phyloP scores from a whole-genome alignment of 2,888 invertebrate species.

The Dendrolimus pini region DNA sequence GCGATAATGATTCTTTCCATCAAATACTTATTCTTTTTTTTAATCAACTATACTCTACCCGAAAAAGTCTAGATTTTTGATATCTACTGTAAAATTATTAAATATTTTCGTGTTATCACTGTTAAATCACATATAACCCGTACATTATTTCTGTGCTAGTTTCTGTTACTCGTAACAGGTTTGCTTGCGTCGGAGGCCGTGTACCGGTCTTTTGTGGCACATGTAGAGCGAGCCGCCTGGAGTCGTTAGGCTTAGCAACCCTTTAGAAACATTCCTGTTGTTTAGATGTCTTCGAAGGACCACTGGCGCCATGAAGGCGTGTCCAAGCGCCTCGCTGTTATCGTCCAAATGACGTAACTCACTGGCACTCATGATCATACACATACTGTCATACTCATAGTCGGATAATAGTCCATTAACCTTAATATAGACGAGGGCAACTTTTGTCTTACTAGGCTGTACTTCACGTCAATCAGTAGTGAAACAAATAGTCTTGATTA shows the following conservation, averaged over 20 bases:
- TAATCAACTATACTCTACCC: slow-evolving; percentile 37
- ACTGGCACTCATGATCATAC: slow-evolving; percentile 18
- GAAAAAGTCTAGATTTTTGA: slow-evolving; percentile 31
- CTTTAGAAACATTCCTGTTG: slow-evolving; percentile 55
- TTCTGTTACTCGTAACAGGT: slow-evolving; percentile 70
- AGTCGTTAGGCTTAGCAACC: slow-evolving; percentile 41
- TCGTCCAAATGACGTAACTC: slow-evolving; percentile 67
- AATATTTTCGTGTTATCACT: slow-evolving; percentile 14
- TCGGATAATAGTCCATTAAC: too few relatives aligned
- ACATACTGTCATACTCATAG: slow-evolving; percentile 5
- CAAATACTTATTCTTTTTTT: slow-evolving; percentile 41
- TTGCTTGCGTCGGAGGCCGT: slow-evolving; percentile 69
- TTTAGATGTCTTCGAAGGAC: slow-evolving; percentile 56
- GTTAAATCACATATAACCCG: background rate
- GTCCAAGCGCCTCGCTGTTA: slow-evolving; percentile 57
- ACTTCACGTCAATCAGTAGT: too few relatives aligned
- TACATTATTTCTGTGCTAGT: slow-evolving; percentile 33
- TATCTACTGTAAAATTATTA: slow-evolving; percentile 1
- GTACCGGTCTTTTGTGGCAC: slow-evolving; percentile 67
- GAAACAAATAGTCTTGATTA: too few relatives aligned
- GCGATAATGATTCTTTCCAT: slow-evolving; percentile 49
- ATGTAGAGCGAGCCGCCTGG: slow-evolving; percentile 58
- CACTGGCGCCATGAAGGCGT: slow-evolving; percentile 67
- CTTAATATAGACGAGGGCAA: too few relatives aligned
- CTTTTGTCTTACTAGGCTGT: too few relatives aligned